Evolutionary conservation across 2,888 invertebrate genomes (phyloP), one percentile per base, ranked within the genome.

Genomic region (Mongoloraphidia duomilia): DNA sequence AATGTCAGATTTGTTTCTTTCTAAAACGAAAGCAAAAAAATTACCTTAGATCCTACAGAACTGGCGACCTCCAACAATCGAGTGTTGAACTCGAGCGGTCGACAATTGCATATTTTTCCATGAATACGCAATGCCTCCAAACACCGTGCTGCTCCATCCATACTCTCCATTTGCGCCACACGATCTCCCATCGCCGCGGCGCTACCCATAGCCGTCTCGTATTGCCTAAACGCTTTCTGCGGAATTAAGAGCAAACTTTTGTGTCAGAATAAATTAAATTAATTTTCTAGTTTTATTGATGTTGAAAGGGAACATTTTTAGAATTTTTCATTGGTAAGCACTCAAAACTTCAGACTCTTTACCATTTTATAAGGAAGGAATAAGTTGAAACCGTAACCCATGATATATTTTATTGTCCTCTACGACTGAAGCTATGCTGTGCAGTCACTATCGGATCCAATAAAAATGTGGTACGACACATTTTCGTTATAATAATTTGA

Each of bases 101-200:
- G 74, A 64, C 89, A 90, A 67, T 89, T 88, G 67, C 89, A 89
- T 59, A 90, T 89, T 62, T 87, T 82, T 60, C 84, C 85, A 60
- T 89, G 84, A 8, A 83, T 66, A 55, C 86, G 70, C 34, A 89
- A 65, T 0, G 83, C 83, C 60, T 88, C 88, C 37, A 88, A 68
- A 58, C 88, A 89, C 42, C 86, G 71, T 0, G 88, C 89, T 0
- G 85, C 87, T 1, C 88, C 89, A 58, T 89, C 89, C 87, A 89
- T 88, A 0, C 88, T 88, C 59, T 89, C 87, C 87, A 90, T 88
- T 63, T 89, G 89, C 9, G 87, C 85, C 53, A 89, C 76, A 0
- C 88, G 75, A 65, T 90, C 89, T 1, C 88, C 89, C 57, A 87
- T 73, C 0, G 82, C 79, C 0, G 86, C 84, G 0, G 86, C 85